These are phyloP conservation scores for Drosophila meridionalis DNA, from an alignment of 2,888 invertebrate genomes.

Conservation along the genomic window DNA sequence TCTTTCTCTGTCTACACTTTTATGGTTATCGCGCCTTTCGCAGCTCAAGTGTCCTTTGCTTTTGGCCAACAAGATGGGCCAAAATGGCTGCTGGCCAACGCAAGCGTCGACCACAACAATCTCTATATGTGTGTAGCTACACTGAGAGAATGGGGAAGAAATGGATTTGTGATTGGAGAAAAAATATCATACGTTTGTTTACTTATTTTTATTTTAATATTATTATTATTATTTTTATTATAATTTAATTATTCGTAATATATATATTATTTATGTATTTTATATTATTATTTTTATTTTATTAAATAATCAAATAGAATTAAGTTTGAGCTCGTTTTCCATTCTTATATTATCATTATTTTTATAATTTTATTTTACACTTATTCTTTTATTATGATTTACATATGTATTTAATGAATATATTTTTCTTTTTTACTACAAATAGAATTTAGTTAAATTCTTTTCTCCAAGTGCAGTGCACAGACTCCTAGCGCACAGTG, in stretches of 20 bases:
- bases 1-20: conserved; percentile 42
- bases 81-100: conserved; percentile 54
- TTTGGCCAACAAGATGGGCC: conserved; percentile 39
- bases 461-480: conserved; percentile 4
- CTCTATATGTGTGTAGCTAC: conserved; percentile 1
- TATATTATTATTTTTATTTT: too few species aligned
- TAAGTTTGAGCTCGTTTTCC: too few species aligned
- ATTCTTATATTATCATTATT: background rate
- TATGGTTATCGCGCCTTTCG: conserved; percentile 53
- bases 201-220: too few species aligned
- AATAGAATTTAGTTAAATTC: rapidly evolving
- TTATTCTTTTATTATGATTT: too few species aligned
- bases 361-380: background rate
- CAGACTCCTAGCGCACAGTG: conserved; percentile 15
- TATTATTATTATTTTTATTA: background rate
- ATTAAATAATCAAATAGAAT: too few species aligned
- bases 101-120: conserved; percentile 33
- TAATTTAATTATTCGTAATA: too few species aligned
- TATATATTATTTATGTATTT: too few species aligned
- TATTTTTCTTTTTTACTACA: background rate
- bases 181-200: too few species aligned
- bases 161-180: background rate
- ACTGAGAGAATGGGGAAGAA: background rate
- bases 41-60: conserved; percentile 52
- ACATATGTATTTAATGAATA: too few species aligned